phyloP scores from a whole-genome alignment of 2,113 vertebrate species.

The Delphinus delphis region DNA sequence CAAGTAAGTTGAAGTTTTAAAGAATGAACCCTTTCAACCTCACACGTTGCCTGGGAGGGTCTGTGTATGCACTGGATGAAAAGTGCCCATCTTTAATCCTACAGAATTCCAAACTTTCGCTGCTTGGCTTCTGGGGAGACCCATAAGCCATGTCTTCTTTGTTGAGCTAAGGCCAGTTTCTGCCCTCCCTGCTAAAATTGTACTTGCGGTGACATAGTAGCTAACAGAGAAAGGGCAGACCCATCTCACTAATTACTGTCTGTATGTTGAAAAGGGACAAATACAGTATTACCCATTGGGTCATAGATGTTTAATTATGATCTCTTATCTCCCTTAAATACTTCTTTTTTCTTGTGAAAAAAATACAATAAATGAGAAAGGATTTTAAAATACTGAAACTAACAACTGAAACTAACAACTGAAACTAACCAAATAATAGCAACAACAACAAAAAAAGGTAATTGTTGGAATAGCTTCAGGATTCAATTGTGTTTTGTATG shows the following conservation, averaged over 20 bases:
- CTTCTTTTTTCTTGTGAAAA: background rate
- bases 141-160: background rate
- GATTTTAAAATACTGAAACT: background rate
- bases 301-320: background rate
- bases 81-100: background rate
- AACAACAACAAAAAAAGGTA: background rate
- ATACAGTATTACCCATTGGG: background rate
- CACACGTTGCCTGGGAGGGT: background rate
- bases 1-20: background rate
- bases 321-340: background rate
- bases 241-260: background rate
- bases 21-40: background rate
- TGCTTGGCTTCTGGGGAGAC: background rate
- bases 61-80: background rate
- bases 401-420: background rate
- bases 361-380: background rate
- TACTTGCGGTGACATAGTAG: background rate
- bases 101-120: background rate
- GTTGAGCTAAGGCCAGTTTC: background rate
- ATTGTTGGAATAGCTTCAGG: background rate
- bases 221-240: background rate
- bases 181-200: background rate
- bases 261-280: background rate
- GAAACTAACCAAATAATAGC: background rate
- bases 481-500: background rate